Conservation (phyloP, 2,888 invertebrate genomes). For the Endomychus coccineus region DNA sequence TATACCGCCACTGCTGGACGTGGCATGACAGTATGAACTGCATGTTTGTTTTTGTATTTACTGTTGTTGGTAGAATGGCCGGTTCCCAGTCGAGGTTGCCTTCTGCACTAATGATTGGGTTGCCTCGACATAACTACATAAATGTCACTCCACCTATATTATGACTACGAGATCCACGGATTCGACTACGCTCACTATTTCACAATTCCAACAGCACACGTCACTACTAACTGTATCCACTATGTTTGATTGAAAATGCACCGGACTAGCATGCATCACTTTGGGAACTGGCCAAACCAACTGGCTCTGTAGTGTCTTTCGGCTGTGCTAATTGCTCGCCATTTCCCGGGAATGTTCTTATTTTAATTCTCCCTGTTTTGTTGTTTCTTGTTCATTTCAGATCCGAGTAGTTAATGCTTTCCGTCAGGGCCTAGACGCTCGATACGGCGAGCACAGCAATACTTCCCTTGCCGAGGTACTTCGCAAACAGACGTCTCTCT, state of each 20-base stretch:
- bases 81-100: slow-evolving; percentile 23
- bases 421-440: slow-evolving; percentile 97
- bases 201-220: background rate
- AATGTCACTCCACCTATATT: background rate
- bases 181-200: background rate
- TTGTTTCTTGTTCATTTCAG: slow-evolving; percentile 61
- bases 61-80: slow-evolving; percentile 23
- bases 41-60: slow-evolving; percentile 29
- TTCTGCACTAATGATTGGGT: no score
- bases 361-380: slow-evolving; percentile 47
- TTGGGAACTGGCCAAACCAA: slow-evolving; percentile 26
- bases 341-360: slow-evolving; percentile 40
- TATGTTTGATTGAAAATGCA: background rate
- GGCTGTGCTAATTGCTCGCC: slow-evolving; percentile 42
- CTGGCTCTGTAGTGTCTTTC: slow-evolving; percentile 35
- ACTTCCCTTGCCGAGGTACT: slow-evolving; percentile 88
- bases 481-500: slow-evolving; percentile 87
- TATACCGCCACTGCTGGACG: slow-evolving; percentile 38
- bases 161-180: background rate
- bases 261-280: slow-evolving; percentile 1
- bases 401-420: slow-evolving; percentile 99
- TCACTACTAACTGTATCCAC: background rate
- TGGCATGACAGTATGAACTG: slow-evolving; percentile 41
- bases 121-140: no score
- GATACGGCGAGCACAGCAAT: slow-evolving; percentile 86